Conservation (phyloP, 2,113 vertebrate genomes). For the Notarius quadriscutis region DNA sequence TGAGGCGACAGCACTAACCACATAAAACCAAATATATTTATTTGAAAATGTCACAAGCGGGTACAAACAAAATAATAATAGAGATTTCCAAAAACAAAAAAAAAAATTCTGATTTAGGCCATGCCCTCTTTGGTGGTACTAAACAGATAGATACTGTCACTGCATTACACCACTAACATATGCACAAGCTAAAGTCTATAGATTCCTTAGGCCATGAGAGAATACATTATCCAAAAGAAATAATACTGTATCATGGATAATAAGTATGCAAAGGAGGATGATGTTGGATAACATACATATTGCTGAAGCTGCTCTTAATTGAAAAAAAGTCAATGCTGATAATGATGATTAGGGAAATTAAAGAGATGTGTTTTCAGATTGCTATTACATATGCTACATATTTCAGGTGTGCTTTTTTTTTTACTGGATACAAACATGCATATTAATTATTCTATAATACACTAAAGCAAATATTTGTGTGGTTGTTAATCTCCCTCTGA, state of each 20-base stretch:
- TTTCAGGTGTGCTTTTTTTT: neutral
- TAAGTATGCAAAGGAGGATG: conserved; percentile 29
- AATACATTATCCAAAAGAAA: neutral
- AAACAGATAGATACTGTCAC: neutral
- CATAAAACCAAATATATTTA: neutral
- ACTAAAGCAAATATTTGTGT: conserved; percentile 30
- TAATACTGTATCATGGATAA: neutral
- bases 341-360: conserved; percentile 4
- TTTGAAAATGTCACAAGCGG: neutral
- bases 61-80: neutral
- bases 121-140: neutral
- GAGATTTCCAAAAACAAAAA: neutral
- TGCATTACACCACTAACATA: neutral
- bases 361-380: conserved; percentile 10
- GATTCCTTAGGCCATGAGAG: neutral
- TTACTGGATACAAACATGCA: conserved; percentile 14
- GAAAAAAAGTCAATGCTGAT: conserved; percentile 11
- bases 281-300: conserved; percentile 1
- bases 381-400: neutral
- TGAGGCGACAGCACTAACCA: too few relatives aligned
- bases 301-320: conserved; percentile 4
- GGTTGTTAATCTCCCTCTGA: conserved; percentile 35
- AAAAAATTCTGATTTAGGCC: neutral
- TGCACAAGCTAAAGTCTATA: neutral
- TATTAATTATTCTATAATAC: conserved; percentile 28